Percentiles rank a stretch among this genome's conserved stretches.
Conservation (phyloP, 2,888 invertebrate genomes). For the Archaeoteleia sp. region DNA sequence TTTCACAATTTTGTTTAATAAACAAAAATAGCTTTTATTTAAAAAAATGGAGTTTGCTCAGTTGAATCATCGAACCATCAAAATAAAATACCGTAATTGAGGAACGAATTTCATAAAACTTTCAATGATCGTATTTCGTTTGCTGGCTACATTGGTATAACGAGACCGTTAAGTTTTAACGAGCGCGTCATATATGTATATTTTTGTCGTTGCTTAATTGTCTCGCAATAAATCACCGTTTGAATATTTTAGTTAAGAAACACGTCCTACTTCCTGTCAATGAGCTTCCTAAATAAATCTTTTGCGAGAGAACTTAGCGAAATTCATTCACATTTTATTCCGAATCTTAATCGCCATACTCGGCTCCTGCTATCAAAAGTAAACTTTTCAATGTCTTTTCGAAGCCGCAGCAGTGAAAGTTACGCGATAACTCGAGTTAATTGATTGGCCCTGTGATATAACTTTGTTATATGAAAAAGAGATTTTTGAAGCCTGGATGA, state of each 20-base stretch:
- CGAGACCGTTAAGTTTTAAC: no score
- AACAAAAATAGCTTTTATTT: no score
- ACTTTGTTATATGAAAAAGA: constrained; percentile 29
- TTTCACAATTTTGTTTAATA: no score
- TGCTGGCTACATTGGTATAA: no score
- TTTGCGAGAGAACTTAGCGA: not conserved
- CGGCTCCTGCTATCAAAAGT: constrained; percentile 15
- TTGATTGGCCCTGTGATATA: constrained; percentile 28
- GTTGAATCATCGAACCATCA: no score
- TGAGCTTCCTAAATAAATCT: not conserved
- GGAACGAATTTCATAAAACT: constrained; percentile 16
- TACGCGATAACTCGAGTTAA: constrained; percentile 33
- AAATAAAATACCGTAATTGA: no score
- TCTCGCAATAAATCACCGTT: no score
- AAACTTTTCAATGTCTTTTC: constrained; percentile 38
- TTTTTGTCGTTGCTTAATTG: no score
- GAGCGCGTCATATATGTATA: no score
- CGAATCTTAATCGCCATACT: constrained; percentile 1
- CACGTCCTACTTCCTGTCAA: no score
- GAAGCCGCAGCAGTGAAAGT: constrained; percentile 26
- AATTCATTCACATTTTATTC: not conserved
- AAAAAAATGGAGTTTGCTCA: no score
- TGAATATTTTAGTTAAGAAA: no score
- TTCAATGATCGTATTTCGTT: constrained; percentile 7
- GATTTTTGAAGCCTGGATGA: not conserved